Conservation (phyloP, 37 sponge, comb jelly and placozoan species). For the Ianthella basta region DNA sequence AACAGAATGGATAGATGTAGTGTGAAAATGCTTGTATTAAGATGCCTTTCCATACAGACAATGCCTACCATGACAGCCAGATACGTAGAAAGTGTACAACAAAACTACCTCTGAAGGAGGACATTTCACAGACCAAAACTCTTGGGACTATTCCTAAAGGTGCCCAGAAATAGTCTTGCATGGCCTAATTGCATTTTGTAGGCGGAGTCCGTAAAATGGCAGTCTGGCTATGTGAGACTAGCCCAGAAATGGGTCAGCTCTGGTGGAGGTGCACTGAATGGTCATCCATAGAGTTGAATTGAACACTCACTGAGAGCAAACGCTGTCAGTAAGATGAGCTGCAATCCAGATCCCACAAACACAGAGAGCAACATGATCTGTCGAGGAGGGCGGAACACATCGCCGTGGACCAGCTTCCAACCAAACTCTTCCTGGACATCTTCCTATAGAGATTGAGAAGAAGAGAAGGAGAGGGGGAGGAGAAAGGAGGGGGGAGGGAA, state of each 20-base stretch:
- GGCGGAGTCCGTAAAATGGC: no score
- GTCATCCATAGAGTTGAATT: no score
- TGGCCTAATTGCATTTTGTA: no score
- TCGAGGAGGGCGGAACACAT: constrained; percentile 97
- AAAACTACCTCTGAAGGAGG: neutral
- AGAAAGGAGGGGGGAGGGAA: neutral
- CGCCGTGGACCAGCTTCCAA: constrained; percentile 99
- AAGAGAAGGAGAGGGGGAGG: neutral
- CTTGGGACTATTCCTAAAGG: neutral
- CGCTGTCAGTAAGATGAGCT: constrained; percentile 81
- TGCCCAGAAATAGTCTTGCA: no score
- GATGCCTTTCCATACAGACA: no score
- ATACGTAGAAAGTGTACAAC: neutral
- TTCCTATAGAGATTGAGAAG: constrained; percentile 60
- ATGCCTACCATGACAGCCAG: no score
- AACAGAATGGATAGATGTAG: neutral
- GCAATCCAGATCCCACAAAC: constrained; percentile 87
- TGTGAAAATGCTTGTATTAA: no score
- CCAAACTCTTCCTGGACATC: constrained; percentile 99
- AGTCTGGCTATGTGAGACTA: no score
- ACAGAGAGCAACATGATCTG: constrained; percentile 91
- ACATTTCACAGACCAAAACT: neutral
- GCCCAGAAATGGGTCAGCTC: neutral
- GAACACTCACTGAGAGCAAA: constrained; percentile 70
- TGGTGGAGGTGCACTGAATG: neutral